Conservation (phyloP, 2,113 vertebrate species). For the Benitochromis conjunctus region DNA sequence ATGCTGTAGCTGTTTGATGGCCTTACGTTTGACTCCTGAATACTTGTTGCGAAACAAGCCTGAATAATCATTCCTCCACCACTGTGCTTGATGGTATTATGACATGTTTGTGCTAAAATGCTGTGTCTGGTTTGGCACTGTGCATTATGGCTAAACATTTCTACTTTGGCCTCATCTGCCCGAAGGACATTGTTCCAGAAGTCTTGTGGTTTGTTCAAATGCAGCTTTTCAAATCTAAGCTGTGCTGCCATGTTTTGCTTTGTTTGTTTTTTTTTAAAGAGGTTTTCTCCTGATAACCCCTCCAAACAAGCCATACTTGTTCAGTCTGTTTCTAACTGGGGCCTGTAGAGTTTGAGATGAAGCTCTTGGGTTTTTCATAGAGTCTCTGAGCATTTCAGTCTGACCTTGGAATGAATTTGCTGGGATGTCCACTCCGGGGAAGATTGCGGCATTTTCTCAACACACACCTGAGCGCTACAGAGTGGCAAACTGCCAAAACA, state of each 20-base stretch:
- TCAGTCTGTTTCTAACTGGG: not conserved
- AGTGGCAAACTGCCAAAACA: not conserved
- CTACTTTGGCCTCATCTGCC: not conserved
- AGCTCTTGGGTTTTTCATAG: not conserved
- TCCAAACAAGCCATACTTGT: not conserved
- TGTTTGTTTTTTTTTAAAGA: accelerated
- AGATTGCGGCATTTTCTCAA: not conserved
- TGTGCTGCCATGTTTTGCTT: accelerated
- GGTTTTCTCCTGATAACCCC: not conserved
- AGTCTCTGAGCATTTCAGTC: not conserved
- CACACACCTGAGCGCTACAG: not conserved
- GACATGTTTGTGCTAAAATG: not conserved
- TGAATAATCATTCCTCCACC: not conserved
- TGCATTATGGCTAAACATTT: not conserved
- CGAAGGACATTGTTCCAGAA: not conserved
- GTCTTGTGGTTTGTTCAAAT: not conserved
- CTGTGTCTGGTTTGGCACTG: not conserved
- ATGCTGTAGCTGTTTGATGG: not conserved
- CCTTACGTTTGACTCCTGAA: not conserved
- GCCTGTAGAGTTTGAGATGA: not conserved
- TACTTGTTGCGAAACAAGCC: not conserved
- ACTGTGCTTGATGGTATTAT: not conserved
- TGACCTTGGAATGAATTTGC: not conserved
- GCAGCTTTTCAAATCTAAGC: not conserved
- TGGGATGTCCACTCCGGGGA: not conserved